Percentiles rank a stretch among this genome's conserved stretches.
phyloP scores from a whole-genome alignment of 2,113 vertebrate species.

The Vidua chalybeata region DNA sequence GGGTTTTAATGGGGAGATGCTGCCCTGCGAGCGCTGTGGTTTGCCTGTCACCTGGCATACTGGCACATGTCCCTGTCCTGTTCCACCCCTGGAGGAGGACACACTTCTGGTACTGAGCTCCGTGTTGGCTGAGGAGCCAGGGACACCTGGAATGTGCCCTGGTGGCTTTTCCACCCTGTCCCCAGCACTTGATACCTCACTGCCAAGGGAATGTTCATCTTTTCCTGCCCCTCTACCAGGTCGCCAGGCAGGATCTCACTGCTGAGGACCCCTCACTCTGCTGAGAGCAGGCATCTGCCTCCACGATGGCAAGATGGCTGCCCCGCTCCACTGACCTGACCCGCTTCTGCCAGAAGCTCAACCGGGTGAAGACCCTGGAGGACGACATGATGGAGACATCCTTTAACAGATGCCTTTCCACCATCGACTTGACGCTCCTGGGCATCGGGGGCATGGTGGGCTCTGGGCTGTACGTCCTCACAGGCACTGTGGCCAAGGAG shows the following conservation, averaged over 20 bases:
- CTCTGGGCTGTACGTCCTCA: slow-evolving; percentile 92
- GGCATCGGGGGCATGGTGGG: slow-evolving; percentile 95
- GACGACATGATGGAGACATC: slow-evolving; percentile 90
- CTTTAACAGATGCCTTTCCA: slow-evolving; percentile 89
- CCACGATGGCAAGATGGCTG: slow-evolving; percentile 80
- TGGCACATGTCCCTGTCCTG: neutral
- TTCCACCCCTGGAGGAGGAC: neutral
- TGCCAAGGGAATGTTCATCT: neutral
- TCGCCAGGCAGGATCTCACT: neutral
- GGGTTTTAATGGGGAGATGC: neutral
- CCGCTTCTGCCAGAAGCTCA: slow-evolving; percentile 88
- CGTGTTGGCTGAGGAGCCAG: neutral
- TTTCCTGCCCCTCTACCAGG: neutral
- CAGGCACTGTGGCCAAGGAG: slow-evolving; percentile 91
- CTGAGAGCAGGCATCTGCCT: rapidly evolving
- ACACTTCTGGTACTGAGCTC: neutral
- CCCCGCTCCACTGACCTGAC: slow-evolving; percentile 76
- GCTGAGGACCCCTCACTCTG: neutral
- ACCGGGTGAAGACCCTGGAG: slow-evolving; percentile 90
- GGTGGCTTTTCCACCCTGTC: neutral
- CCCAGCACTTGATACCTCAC: neutral
- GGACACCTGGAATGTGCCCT: neutral
- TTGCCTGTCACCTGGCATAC: neutral
- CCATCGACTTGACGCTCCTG: slow-evolving; percentile 87
- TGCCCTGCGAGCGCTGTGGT: neutral